phyloP scores from a whole-genome alignment of 2,888 invertebrate species.

The Mythimna impura region DNA sequence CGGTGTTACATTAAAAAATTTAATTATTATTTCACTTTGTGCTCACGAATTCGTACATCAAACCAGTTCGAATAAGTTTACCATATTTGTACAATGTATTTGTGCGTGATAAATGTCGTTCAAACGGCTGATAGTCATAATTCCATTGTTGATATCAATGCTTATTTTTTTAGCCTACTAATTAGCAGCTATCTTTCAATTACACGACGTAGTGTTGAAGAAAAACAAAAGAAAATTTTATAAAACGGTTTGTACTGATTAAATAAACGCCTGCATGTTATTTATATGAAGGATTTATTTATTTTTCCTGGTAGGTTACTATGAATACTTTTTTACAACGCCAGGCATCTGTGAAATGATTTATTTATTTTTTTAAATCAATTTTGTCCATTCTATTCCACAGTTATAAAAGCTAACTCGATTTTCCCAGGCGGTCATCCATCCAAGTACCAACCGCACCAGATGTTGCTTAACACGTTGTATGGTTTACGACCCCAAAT shows the following conservation, averaged over 20 bases:
- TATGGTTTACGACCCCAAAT: too few relatives aligned
- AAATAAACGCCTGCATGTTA: slow-evolving; percentile 1
- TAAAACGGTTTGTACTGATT: not conserved
- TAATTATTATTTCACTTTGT: slow-evolving; percentile 15
- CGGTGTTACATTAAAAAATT: slow-evolving; percentile 2
- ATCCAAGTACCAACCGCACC: too few relatives aligned
- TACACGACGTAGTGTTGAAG: not conserved
- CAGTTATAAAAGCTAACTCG: too few relatives aligned
- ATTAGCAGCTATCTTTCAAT: slow-evolving; percentile 38
- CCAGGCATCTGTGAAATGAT: too few relatives aligned
- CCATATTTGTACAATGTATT: slow-evolving; percentile 38
- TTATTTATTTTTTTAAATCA: too few relatives aligned
- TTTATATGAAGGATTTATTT: slow-evolving; percentile 4
- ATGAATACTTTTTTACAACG: not conserved
- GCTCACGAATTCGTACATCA: slow-evolving; percentile 37
- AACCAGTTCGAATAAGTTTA: not conserved
- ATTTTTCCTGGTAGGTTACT: not conserved
- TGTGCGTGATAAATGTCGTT: slow-evolving; percentile 27
- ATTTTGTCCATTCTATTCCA: too few relatives aligned
- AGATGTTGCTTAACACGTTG: too few relatives aligned
- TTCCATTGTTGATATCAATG: slow-evolving; percentile 23
- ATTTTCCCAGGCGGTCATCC: too few relatives aligned
- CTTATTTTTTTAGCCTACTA: slow-evolving; percentile 37
- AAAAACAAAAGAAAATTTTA: slow-evolving; percentile 34
- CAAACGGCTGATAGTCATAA: slow-evolving; percentile 30